Conservation (phyloP, 2,888 invertebrate species). For the Villa cingulata region DNA sequence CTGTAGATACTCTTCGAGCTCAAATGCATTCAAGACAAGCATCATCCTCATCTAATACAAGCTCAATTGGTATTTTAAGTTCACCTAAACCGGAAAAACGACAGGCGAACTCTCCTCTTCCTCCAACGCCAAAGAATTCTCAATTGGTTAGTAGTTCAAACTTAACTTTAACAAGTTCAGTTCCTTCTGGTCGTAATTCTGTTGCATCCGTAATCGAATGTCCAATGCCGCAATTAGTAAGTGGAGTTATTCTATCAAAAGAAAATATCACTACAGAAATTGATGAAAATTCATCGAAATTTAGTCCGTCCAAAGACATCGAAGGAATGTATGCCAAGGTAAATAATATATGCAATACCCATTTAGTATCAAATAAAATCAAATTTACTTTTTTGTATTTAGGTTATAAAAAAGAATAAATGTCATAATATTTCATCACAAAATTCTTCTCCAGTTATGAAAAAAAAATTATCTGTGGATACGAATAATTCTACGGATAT, state of each 20-base stretch:
- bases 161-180: conserved; percentile 25
- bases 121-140: conserved; percentile 52
- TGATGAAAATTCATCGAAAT: conserved; percentile 32
- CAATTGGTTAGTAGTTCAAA: conserved; percentile 28
- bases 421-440: conserved; percentile 31
- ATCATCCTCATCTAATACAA: conserved; percentile 54
- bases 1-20: conserved; percentile 47
- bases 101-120: conserved; percentile 77
- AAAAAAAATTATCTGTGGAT: conserved; percentile 18
- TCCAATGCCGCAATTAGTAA: not conserved
- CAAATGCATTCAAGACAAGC: conserved; percentile 50
- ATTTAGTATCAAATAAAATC: not conserved
- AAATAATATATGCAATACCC: not conserved
- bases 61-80: conserved; percentile 58
- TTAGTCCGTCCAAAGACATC: conserved; percentile 53
- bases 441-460: conserved; percentile 28
- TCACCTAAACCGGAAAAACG: conserved; percentile 83
- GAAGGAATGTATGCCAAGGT: conserved; percentile 88
- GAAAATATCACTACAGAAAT: conserved; percentile 19
- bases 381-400: not conserved
- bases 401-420: conserved; percentile 37
- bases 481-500: not conserved
- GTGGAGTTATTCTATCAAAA: conserved; percentile 36
- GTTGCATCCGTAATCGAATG: conserved; percentile 35
- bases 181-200: conserved; percentile 28